Conservation (phyloP, 2,113 vertebrate genomes). For the Ceyx cyanopectus region DNA sequence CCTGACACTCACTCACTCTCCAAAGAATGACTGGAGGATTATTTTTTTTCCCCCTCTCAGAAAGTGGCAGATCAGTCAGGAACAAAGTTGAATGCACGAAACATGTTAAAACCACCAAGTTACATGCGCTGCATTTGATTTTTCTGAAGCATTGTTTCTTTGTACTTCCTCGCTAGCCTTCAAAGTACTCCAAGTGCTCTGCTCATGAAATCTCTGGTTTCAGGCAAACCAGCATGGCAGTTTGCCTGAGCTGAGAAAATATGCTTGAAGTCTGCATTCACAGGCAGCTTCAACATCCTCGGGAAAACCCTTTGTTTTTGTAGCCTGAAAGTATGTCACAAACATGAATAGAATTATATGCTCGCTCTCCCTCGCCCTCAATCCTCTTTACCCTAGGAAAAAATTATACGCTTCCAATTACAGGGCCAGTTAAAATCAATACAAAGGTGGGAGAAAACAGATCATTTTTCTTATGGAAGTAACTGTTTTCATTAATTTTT, state of each 20-base stretch:
- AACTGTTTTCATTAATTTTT: constrained; percentile 82
- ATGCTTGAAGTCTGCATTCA: constrained; percentile 45
- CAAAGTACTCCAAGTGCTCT: constrained; percentile 19
- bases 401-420: constrained; percentile 79
- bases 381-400: constrained; percentile 73
- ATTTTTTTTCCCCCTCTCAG: background rate
- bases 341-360: constrained; percentile 35
- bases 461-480: constrained; percentile 81
- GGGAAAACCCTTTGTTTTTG: constrained; percentile 47
- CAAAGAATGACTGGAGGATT: background rate
- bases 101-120: background rate
- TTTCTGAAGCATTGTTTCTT: constrained; percentile 24
- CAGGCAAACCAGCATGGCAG: constrained; percentile 58
- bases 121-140: constrained; percentile 5
- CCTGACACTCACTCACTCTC: background rate
- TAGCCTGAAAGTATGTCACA: constrained; percentile 58
- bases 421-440: constrained; percentile 78
- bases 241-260: constrained; percentile 57
- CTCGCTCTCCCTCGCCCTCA: constrained; percentile 29
- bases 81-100: background rate
- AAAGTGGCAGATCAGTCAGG: background rate
- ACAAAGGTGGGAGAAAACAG: constrained; percentile 74
- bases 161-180: constrained; percentile 12
- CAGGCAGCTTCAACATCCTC: constrained; percentile 7
- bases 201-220: constrained; percentile 47